A percentile compares a stretch with the other conserved stretches of the same genome.
Evolutionary conservation across 2,113 vertebrate species (phyloP).

Genomic region (Orientallactaga bullata): DNA sequence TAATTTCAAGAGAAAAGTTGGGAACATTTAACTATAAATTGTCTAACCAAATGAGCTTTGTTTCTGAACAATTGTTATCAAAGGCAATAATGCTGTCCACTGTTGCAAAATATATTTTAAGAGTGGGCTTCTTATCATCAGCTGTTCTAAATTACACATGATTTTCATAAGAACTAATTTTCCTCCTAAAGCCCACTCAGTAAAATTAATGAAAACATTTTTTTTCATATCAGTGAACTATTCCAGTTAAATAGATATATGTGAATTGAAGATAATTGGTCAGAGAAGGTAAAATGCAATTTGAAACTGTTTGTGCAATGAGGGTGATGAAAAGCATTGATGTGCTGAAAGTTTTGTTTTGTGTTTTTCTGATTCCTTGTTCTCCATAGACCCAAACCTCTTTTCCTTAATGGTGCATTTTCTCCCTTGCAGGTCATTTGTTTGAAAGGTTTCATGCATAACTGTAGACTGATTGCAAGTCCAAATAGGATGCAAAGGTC

Average conservation of each 20-base stretch:
- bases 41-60: background rate
- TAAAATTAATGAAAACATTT: constrained; percentile 49
- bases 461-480: background rate
- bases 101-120: background rate
- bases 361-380: background rate
- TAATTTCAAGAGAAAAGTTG: background rate
- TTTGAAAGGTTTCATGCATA: background rate
- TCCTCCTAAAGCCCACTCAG: constrained; percentile 32
- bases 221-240: background rate
- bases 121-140: background rate
- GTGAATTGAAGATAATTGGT: constrained; percentile 32
- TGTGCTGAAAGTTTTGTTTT: background rate
- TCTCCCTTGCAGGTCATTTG: background rate
- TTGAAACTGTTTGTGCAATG: background rate
- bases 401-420: background rate
- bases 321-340: background rate
- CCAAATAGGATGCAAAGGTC: background rate
- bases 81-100: background rate
- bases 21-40: constrained; percentile 38
- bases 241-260: background rate
- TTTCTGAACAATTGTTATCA: constrained; percentile 4
- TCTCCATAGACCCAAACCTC: background rate
- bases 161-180: constrained; percentile 17
- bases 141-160: constrained; percentile 32
- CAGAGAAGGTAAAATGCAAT: background rate